Percentiles rank a stretch among this genome's conserved stretches.
Evolutionary conservation across 2,797 vertebrate genomes (phyloP).

Genomic region (Schizopygopsis malacanthus): DNA sequence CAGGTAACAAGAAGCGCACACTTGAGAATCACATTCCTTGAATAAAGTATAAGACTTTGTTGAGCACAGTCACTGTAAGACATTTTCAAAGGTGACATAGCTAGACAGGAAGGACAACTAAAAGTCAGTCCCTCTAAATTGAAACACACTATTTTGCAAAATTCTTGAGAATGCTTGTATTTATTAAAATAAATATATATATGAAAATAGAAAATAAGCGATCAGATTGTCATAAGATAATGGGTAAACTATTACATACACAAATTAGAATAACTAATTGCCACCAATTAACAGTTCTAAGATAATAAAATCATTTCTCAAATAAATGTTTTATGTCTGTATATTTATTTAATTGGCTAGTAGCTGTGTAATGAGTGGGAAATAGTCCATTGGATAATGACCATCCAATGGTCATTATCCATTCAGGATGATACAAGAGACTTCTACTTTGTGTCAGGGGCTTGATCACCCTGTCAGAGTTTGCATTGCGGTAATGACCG

Average conservation of each 20-base stretch:
- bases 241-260: neutral
- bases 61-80: conserved; percentile 37
- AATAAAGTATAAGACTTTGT: conserved; percentile 47
- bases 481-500: neutral
- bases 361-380: neutral
- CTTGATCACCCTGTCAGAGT: neutral
- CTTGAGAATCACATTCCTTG: conserved; percentile 40
- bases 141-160: conserved; percentile 39
- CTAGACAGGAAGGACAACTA: conserved; percentile 51
- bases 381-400: neutral
- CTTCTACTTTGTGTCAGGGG: neutral
- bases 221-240: neutral
- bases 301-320: neutral
- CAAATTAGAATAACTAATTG: neutral
- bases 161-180: conserved; percentile 30
- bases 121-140: conserved; percentile 54
- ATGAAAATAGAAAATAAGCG: conserved; percentile 25
- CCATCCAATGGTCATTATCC: neutral
- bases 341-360: neutral
- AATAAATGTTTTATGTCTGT: neutral
- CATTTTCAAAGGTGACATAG: conserved; percentile 36
- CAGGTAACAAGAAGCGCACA: conserved; percentile 26
- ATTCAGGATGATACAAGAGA: conserved; percentile 13
- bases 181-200: conserved; percentile 48
- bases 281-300: neutral